Conservation (phyloP, 2,797 vertebrate genomes). For the Gymnoscopelus microlampas region DNA sequence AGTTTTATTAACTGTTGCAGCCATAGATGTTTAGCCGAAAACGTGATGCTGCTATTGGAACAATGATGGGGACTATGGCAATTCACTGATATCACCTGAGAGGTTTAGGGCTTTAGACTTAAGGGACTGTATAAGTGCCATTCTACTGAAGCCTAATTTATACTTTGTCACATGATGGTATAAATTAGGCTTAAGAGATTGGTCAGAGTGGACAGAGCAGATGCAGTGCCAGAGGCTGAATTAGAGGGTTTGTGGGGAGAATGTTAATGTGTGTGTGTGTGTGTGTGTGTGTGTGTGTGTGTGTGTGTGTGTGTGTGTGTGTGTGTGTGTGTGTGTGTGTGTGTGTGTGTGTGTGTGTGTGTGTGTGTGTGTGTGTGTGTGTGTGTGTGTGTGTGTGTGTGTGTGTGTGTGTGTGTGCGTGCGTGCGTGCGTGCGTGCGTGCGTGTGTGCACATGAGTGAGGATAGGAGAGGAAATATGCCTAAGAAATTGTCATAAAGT, state of each 20-base stretch:
- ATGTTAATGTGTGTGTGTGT: neutral
- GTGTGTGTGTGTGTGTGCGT: too few species aligned
- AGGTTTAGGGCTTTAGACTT: too few species aligned
- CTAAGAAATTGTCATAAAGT: too few species aligned
- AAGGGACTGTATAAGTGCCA: too few species aligned
- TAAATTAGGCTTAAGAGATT: neutral
- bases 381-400: neutral
- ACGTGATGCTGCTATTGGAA: too few species aligned
- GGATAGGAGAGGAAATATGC: conserved; percentile 38
- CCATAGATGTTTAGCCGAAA: too few species aligned
- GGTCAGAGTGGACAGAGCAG: conserved; percentile 25
- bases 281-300: conserved; percentile 15
- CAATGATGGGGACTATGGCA: too few species aligned
- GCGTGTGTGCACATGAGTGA: conserved; percentile 13
- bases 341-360: conserved; percentile 5
- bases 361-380: conserved; percentile 5
- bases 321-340: conserved; percentile 11
- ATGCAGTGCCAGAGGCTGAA: conserved; percentile 50
- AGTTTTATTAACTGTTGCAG: too few species aligned
- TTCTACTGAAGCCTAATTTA: too few species aligned
- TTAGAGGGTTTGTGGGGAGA: conserved; percentile 35
- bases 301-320: neutral
- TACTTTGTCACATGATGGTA: too few species aligned
- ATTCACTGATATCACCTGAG: too few species aligned
- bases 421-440: too few species aligned